Conservation (phyloP, 1,140 invertebrate genomes). For the Neuroterus valhalla region DNA sequence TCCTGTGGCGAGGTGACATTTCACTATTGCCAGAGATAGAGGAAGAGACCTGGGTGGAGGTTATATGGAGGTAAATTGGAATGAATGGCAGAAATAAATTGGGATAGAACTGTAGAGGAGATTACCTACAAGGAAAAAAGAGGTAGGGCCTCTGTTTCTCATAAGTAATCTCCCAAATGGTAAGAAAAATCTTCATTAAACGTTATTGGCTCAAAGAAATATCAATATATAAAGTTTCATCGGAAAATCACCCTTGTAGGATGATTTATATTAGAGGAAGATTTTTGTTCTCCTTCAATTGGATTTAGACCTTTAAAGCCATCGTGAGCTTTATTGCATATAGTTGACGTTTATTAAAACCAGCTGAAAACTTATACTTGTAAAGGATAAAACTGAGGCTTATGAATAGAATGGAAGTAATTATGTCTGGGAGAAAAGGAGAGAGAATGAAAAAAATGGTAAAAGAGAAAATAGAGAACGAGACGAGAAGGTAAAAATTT, state of each 20-base stretch:
- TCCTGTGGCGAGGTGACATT: not conserved
- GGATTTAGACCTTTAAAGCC: not conserved
- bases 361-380: too few relatives aligned
- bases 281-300: slow-evolving; percentile 2
- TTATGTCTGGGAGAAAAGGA: too few relatives aligned
- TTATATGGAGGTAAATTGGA: not conserved
- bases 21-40: not conserved
- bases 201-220: not conserved
- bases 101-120: not conserved
- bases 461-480: too few relatives aligned
- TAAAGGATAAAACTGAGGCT: too few relatives aligned
- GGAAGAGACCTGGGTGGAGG: not conserved
- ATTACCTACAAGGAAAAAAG: not conserved
- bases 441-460: too few relatives aligned
- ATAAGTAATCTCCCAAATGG: too few relatives aligned
- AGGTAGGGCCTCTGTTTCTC: too few relatives aligned
- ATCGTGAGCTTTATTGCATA: not conserved
- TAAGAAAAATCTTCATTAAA: not conserved
- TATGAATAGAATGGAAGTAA: too few relatives aligned
- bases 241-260: not conserved
- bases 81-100: not conserved
- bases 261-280: not conserved
- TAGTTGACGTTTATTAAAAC: slow-evolving; percentile 23
- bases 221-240: not conserved
- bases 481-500: too few relatives aligned